A percentile compares a stretch with the other conserved stretches of the same genome.
phyloP scores from a whole-genome alignment of 2,113 vertebrate species.

The Sylvia atricapilla region DNA sequence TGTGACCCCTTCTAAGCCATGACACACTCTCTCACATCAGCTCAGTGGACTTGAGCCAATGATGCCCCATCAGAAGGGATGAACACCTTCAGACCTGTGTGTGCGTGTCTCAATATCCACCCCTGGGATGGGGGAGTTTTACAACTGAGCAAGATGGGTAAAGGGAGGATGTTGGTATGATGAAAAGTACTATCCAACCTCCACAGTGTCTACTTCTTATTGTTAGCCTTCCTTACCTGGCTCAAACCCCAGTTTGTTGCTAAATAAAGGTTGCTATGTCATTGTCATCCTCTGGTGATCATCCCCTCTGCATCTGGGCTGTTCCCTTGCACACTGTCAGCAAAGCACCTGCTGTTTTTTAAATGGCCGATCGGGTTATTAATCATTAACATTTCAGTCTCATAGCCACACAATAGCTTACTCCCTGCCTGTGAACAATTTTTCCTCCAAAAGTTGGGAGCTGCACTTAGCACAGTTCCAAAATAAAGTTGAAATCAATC shows the following conservation, averaged over 20 bases:
- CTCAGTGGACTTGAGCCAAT: neutral
- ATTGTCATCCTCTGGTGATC: neutral
- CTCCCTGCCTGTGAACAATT: neutral
- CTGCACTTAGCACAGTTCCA: neutral
- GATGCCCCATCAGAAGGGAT: neutral
- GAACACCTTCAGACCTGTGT: neutral
- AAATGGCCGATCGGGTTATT: neutral
- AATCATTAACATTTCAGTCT: neutral
- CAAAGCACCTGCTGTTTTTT: neutral
- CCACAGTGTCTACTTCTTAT: neutral
- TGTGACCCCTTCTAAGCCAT: neutral
- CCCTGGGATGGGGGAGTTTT: fast-evolving
- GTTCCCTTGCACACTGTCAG: neutral
- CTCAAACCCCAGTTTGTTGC: neutral
- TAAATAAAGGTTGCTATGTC: neutral
- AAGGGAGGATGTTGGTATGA: neutral
- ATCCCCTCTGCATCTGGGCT: no score
- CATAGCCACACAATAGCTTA: neutral
- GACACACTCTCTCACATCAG: neutral
- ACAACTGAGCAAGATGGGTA: neutral
- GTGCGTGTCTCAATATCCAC: neutral
- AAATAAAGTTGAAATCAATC: neutral
- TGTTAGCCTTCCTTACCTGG: neutral
- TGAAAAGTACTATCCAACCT: neutral
- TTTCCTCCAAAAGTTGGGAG: neutral